Evolutionary conservation across 2,888 invertebrate genomes (phyloP).

Genomic region (Leptogaster cylindrica): DNA sequence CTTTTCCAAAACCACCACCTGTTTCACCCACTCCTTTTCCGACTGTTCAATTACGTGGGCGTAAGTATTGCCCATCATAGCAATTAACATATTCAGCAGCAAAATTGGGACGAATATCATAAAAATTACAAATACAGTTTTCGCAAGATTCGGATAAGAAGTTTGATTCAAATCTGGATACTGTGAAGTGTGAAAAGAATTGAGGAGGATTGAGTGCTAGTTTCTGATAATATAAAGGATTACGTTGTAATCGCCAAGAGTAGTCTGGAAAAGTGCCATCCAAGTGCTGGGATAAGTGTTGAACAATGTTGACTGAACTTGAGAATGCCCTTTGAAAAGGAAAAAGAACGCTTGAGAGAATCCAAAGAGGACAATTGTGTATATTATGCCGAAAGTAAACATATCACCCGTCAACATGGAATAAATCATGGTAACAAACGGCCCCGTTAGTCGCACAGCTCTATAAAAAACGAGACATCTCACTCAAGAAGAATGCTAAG

Average conservation of each 20-base stretch:
- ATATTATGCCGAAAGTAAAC: constrained; percentile 98
- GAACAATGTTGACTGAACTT: constrained; percentile 80
- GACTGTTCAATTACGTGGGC: constrained; percentile 97
- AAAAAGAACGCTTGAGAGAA: constrained; percentile 97
- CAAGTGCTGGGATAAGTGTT: constrained; percentile 89
- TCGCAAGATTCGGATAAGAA: constrained; percentile 89
- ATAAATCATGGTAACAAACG: constrained; percentile 99
- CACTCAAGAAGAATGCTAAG: too few species aligned
- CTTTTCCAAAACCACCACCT: constrained; percentile 64
- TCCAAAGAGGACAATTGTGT: constrained; percentile 90
- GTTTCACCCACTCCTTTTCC: constrained; percentile 98
- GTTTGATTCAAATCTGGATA: constrained; percentile 90
- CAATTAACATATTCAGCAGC: constrained; percentile 94
- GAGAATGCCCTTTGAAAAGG: constrained; percentile 88
- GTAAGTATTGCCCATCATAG: constrained; percentile 99
- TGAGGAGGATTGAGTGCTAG: not conserved
- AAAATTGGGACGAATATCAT: constrained; percentile 98
- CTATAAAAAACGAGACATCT: constrained; percentile 69
- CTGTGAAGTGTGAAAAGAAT: constrained; percentile 66
- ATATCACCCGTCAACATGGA: constrained; percentile 99
- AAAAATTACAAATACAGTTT: constrained; percentile 95
- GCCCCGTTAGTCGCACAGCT: constrained; percentile 92
- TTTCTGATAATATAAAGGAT: constrained; percentile 55
- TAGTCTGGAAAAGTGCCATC: constrained; percentile 98
- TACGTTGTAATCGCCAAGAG: constrained; percentile 97